Evolutionary conservation across 2,797 vertebrate species (phyloP), one percentile per base, ranked within the genome.

Genomic region (Myoxocephalus aenaeus): DNA sequence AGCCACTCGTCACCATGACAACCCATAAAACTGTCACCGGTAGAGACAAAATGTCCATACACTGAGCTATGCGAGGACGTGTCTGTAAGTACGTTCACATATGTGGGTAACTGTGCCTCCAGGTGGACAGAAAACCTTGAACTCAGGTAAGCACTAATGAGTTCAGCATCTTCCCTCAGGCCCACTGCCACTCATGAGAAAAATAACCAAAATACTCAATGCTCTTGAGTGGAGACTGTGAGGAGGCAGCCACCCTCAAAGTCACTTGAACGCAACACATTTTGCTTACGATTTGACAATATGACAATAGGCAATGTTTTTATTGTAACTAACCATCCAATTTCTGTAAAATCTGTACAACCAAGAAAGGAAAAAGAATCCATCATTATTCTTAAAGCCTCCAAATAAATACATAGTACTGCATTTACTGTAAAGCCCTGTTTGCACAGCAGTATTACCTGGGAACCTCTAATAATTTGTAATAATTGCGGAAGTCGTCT

Each of bases 1-100:
- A 82, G 82, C 78, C 80, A 90, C 87, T 90, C 86, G 85, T 92
- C 89, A 90, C 89, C 85, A 64, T 87, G 91, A 89, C 89, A 84
- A 85, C 80, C 77, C 84, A 87, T 91, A 88, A 93, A 92, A 65
- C 86, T 88, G 91, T 93, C 91, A 83, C 83, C 14, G 12, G 63
- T 53, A 73, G 81, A 86, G 81, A 91, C 86, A 69, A 79, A 90
- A 77, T 88, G 86, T 85, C 80, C 75, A 14, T 59, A 82, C 76
- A 71, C 70, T 81, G 85, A 86, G 86, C 82, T 82, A 82, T 87
- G 86, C 67, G 80, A 62, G 82, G 73, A 87, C 46, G 64, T 87
- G 85, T 79, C 84, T 77, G 70, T 87, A 80, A 80, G 80, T 85
- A 89, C 87, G 64, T 82, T 65, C 59, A 75, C 27, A 14, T 75